These are phyloP conservation scores for Nesometra sesokonis DNA, from an alignment of 35 echinoderm and acorn worm species.

Conservation along the genomic window DNA sequence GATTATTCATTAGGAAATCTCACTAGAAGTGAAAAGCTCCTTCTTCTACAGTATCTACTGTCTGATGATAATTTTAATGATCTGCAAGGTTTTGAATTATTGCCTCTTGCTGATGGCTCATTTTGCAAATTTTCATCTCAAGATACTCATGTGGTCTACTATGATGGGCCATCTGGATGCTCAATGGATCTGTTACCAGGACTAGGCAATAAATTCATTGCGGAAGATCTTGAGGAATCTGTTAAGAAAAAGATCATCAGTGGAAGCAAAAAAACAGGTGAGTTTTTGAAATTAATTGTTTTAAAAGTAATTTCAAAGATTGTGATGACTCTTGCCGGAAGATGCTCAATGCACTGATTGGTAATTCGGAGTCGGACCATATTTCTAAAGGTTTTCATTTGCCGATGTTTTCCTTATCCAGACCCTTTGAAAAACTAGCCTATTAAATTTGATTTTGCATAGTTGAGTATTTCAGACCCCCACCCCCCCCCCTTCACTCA, in stretches of 20 bases:
- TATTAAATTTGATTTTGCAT: too few species aligned
- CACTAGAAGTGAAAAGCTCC: conserved; percentile 18
- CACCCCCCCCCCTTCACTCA: too few species aligned
- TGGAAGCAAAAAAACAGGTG: background rate
- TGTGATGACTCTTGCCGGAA: too few species aligned
- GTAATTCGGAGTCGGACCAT: too few species aligned
- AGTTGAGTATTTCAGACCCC: too few species aligned
- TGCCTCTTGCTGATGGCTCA: conserved; percentile 31
- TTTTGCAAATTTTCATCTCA: background rate
- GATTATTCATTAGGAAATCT: conserved; percentile 11
- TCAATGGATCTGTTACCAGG: background rate
- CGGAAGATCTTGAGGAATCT: background rate
- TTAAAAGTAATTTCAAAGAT: too few species aligned
- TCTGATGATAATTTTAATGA: background rate
- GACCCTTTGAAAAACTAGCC: too few species aligned
- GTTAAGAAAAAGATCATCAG: background rate
- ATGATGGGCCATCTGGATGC: background rate
- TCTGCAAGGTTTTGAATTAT: conserved; percentile 14
- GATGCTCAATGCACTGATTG: too few species aligned
- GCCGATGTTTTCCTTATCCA: too few species aligned
- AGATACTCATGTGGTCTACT: background rate
- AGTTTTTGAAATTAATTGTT: too few species aligned
- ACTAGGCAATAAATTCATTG: background rate
- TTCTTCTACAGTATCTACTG: conserved; percentile 37
- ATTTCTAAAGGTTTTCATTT: too few species aligned